Evolutionary conservation across 2,888 invertebrate genomes (phyloP), one percentile per base, ranked within the genome.

Genomic region (Tolmerus cingulatus): DNA sequence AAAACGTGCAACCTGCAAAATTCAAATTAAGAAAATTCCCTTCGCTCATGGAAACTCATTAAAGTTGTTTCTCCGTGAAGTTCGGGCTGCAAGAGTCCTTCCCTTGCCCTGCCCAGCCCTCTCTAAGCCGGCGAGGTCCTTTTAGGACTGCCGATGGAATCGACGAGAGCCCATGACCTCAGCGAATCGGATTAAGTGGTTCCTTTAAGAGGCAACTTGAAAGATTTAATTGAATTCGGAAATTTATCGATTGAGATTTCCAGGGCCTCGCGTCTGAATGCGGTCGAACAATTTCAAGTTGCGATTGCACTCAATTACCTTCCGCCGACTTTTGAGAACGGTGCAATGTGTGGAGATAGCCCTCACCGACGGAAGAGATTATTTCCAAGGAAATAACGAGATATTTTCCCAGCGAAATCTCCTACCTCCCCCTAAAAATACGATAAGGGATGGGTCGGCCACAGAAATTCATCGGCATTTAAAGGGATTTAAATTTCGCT

Each of bases 201-300:
- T 88, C 87, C 87, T 87, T 88, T 88, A 87, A 88, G 86, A 84
- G 87, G 78, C 82, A 77, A 84, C 87, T 86, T 84, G 87, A 87
- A 88, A 87, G 87, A 87, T 88, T 87, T 88, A 88, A 88, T 87
- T 88, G 88, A 88, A 88, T 87, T 87, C 88, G 88, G 88, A 88
- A 88, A 88, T 88, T 88, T 88, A 88, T 88, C 87, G 88, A 88
- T 88, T 87, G 87, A 86, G 77, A 86, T 37, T 86, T 77, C 51
- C 86, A 66, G 77, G 55, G 74, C 46, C 9, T 23, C 66, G 85
- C 85, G 74, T 85, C 85, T 85, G 85, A 43, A 85, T 86, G 86
- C 77, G 77, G 86, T 86, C 74, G 86, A 55, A 51, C 23, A 77
- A 86, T 86, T 77, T 86, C 77, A 77, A 46, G 76, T 86, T 86